These are phyloP conservation scores for Penaeus vannamei DNA, from an alignment of 1,140 invertebrate species.

Conservation along the genomic window DNA sequence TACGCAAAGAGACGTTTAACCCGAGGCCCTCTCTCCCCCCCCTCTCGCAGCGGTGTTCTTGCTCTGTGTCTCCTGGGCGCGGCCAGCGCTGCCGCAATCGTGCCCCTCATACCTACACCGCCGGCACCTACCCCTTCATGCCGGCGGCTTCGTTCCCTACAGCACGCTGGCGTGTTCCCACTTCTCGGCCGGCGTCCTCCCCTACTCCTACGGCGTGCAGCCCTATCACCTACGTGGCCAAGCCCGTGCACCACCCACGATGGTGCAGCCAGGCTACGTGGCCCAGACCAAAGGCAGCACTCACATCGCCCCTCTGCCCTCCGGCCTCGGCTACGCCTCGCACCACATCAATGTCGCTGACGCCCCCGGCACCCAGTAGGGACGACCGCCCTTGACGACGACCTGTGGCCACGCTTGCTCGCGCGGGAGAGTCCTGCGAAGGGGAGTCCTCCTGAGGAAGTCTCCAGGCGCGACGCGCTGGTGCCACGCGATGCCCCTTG, in stretches of 20 bases:
- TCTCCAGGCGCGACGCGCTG: no score
- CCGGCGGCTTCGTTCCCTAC: conserved; percentile 2
- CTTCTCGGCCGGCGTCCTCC: background rate
- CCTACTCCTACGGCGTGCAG: conserved; percentile 1
- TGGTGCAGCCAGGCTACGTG: conserved; percentile 57
- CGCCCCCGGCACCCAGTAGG: conserved; percentile 56
- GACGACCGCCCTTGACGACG: background rate
- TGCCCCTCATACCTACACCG: conserved; percentile 38
- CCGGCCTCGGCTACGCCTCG: conserved; percentile 61
- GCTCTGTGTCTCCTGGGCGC: conserved; percentile 34
- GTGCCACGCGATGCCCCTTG: no score
- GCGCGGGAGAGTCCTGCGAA: background rate
- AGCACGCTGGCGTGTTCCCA: conserved; percentile 18
- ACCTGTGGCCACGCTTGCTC: background rate
- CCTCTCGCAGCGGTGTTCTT: conserved; percentile 27
- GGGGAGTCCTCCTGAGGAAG: background rate
- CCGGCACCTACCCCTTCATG: background rate
- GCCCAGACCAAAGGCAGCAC: conserved; percentile 61
- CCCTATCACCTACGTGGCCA: background rate
- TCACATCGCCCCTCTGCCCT: conserved; percentile 62
- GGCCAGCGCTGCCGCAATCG: conserved; percentile 14
- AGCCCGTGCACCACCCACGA: conserved; percentile 18
- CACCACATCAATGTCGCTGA: conserved; percentile 61
- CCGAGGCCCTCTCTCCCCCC: background rate
- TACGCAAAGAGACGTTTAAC: background rate